A percentile compares a stretch with the other conserved stretches of the same genome.
These are phyloP conservation scores for Pongo abelii DNA, from an alignment of 2,113 vertebrate species.

Conservation along the genomic window DNA sequence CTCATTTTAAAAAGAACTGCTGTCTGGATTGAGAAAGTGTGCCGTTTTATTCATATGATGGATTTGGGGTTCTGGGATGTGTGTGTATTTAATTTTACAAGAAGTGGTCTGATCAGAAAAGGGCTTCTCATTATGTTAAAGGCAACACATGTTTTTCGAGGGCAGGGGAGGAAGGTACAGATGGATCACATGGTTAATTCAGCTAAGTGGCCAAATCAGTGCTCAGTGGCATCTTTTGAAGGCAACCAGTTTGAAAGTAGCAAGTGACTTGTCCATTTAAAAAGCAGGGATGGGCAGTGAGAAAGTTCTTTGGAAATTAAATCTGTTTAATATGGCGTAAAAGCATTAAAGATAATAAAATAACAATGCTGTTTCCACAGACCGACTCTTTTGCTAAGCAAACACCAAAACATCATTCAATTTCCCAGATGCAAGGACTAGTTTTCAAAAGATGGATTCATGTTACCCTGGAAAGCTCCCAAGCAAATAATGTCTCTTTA, in stretches of 20 bases:
- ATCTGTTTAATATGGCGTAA: slow-evolving; percentile 83
- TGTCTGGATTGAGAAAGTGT: not conserved
- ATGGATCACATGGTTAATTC: slow-evolving; percentile 78
- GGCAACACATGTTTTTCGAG: slow-evolving; percentile 70
- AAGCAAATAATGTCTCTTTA: slow-evolving; percentile 84
- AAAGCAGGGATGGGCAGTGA: slow-evolving; percentile 51
- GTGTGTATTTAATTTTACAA: slow-evolving; percentile 72
- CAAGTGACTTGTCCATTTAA: slow-evolving; percentile 73
- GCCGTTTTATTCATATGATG: slow-evolving; percentile 21
- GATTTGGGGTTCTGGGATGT: slow-evolving; percentile 11
- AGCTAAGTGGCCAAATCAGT: slow-evolving; percentile 80
- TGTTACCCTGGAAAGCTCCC: slow-evolving; percentile 83
- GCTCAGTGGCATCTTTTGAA: slow-evolving; percentile 65
- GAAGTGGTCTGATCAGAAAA: slow-evolving; percentile 72
- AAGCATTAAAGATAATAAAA: slow-evolving; percentile 80
- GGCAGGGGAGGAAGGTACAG: slow-evolving; percentile 66
- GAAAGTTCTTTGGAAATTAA: slow-evolving; percentile 81
- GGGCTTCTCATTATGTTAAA: slow-evolving; percentile 73
- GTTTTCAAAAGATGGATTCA: slow-evolving; percentile 78
- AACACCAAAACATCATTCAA: slow-evolving; percentile 75
- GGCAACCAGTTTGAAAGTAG: slow-evolving; percentile 71
- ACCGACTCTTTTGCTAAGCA: slow-evolving; percentile 72
- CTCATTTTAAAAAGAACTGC: not conserved
- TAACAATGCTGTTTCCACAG: slow-evolving; percentile 77
- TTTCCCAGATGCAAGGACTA: slow-evolving; percentile 77